A percentile compares a stretch with the other conserved stretches of the same genome.
Evolutionary conservation across 2,113 vertebrate species (phyloP).

Genomic region (Todiramphus chloris): DNA sequence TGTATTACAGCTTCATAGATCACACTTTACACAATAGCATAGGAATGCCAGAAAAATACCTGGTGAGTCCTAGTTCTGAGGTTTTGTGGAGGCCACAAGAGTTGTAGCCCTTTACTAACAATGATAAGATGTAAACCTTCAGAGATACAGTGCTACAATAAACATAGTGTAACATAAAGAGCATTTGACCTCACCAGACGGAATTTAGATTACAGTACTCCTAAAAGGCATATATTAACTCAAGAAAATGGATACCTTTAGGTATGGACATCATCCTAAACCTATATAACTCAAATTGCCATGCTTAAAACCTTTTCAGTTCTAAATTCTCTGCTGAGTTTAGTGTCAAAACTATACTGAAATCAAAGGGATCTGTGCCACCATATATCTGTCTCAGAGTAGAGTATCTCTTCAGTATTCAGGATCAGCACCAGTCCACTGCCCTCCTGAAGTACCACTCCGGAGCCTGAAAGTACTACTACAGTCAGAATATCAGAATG

Average conservation of each 20-base stretch:
- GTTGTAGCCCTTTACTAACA: neutral
- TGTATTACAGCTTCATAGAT: neutral
- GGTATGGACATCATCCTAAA: neutral
- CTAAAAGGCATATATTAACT: neutral
- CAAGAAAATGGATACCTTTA: neutral
- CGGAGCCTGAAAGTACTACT: neutral
- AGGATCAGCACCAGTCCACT: neutral
- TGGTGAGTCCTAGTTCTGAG: neutral
- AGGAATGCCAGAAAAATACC: neutral
- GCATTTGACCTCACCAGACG: neutral
- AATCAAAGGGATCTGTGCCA: neutral
- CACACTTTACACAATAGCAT: neutral
- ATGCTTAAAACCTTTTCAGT: neutral
- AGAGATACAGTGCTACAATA: neutral
- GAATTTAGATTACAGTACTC: neutral
- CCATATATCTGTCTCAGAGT: fast-evolving
- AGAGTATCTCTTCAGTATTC: neutral
- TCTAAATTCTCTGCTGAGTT: neutral
- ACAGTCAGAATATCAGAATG: neutral
- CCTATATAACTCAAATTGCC: neutral
- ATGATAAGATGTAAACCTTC: neutral
- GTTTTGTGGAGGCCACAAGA: neutral
- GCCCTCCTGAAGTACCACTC: neutral
- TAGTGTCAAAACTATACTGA: neutral
- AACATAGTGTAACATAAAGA: neutral